These are phyloP conservation scores for Hedychridium roseum DNA, from an alignment of 2,888 invertebrate species.

Conservation along the genomic window DNA sequence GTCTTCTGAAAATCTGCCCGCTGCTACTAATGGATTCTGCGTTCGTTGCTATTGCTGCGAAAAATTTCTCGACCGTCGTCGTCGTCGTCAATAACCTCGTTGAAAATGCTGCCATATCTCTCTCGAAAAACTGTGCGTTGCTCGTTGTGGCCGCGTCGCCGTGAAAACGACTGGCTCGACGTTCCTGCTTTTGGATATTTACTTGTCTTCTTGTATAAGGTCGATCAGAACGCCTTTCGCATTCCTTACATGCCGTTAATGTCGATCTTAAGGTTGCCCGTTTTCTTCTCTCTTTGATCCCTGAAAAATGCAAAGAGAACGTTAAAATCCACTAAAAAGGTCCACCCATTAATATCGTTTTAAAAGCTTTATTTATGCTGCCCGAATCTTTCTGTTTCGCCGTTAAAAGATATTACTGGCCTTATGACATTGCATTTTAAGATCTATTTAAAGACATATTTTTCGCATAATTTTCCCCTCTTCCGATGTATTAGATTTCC, in stretches of 20 bases:
- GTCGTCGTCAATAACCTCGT: background rate
- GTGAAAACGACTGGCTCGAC: slow-evolving; percentile 2
- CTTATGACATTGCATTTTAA: no score
- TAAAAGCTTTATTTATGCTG: no score
- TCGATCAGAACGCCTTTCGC: background rate
- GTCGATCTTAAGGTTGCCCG: slow-evolving; percentile 85
- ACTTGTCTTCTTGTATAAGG: slow-evolving; percentile 11
- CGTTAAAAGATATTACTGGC: no score
- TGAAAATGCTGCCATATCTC: no score
- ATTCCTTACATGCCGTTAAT: slow-evolving; percentile 70
- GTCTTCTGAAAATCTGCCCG: no score
- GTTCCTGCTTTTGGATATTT: slow-evolving; percentile 11
- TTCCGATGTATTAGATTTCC: no score
- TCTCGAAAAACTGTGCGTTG: background rate
- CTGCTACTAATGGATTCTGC: background rate
- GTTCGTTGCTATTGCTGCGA: background rate
- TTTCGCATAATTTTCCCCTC: no score
- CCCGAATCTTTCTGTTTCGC: no score
- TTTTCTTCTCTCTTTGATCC: slow-evolving; percentile 89
- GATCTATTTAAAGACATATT: no score
- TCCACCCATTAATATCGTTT: no score
- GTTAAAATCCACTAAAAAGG: no score
- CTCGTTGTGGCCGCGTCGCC: slow-evolving; percentile 1
- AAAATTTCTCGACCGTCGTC: background rate
- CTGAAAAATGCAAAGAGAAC: slow-evolving; percentile 64